phyloP scores from a whole-genome alignment of 1,140 invertebrate genomes.

The Drosophila lacteicornis region DNA sequence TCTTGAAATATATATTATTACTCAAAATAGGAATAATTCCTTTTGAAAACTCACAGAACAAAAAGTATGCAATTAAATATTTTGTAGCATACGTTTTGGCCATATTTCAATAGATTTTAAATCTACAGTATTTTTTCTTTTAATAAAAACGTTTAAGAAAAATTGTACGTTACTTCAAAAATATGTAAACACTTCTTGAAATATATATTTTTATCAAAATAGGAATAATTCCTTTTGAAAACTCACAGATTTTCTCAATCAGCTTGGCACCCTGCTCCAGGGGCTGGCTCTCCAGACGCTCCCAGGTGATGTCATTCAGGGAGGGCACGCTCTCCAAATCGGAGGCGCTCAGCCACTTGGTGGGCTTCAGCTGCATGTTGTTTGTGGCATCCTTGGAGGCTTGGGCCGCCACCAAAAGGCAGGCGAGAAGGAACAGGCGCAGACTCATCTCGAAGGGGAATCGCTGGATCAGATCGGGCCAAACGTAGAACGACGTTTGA shows the following conservation, averaged over 20 bases:
- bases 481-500: constrained; percentile 73
- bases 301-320: constrained; percentile 68
- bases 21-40: no score
- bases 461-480: constrained; percentile 47
- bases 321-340: constrained; percentile 74
- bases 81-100: no score
- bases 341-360: constrained; percentile 58
- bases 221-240: background rate
- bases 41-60: constrained; percentile 52
- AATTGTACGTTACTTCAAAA: no score
- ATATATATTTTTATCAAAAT: no score
- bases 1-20: no score
- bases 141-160: no score
- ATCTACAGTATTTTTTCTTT: background rate
- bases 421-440: constrained; percentile 67
- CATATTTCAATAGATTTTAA: background rate
- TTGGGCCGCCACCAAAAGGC: constrained; percentile 57
- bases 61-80: no score
- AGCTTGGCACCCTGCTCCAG: constrained; percentile 67
- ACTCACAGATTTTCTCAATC: constrained; percentile 68
- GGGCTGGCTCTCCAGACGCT: constrained; percentile 72
- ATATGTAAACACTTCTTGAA: background rate
- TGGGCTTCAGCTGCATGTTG: constrained; percentile 60
- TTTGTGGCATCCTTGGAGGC: constrained; percentile 55
- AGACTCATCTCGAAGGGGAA: constrained; percentile 55